phyloP scores from a whole-genome alignment of 2,113 vertebrate genomes.

The Serilophus lunatus region DNA sequence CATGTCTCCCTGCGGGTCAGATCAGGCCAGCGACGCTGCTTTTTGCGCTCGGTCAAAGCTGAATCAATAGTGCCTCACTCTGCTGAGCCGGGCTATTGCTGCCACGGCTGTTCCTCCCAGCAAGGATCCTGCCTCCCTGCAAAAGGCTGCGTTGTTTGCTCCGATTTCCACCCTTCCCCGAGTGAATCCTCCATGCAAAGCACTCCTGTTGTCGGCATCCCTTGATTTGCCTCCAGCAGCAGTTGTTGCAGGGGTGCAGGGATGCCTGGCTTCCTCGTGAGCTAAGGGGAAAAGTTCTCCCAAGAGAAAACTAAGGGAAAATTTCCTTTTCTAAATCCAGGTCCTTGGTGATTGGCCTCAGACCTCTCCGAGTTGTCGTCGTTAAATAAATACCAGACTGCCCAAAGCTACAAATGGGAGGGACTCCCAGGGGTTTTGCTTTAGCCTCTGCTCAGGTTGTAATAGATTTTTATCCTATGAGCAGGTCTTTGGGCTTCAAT shows the following conservation, averaged over 20 bases:
- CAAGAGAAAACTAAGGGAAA: background rate
- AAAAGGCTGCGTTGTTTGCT: fast-evolving
- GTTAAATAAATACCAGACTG: background rate
- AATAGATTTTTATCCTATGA: background rate
- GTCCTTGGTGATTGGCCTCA: background rate
- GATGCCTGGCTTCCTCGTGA: fast-evolving
- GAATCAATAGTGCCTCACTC: slow-evolving; percentile 42
- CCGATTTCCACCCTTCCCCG: fast-evolving
- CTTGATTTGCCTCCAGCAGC: background rate
- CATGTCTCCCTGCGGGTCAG: background rate
- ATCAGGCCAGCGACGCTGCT: background rate
- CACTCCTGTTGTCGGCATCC: fast-evolving
- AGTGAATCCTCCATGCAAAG: fast-evolving
- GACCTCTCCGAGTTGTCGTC: background rate
- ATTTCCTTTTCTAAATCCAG: background rate
- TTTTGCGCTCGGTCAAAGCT: background rate
- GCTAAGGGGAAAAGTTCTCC: background rate
- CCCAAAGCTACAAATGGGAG: background rate
- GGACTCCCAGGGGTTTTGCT: background rate
- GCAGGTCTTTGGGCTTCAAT: background rate
- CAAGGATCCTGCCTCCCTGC: background rate
- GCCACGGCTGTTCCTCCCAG: background rate
- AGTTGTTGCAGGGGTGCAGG: fast-evolving
- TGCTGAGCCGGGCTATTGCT: slow-evolving; percentile 37
- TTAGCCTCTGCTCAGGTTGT: background rate